Conservation (phyloP, 2,797 vertebrate species). For the Scomberomorus guttatus region DNA sequence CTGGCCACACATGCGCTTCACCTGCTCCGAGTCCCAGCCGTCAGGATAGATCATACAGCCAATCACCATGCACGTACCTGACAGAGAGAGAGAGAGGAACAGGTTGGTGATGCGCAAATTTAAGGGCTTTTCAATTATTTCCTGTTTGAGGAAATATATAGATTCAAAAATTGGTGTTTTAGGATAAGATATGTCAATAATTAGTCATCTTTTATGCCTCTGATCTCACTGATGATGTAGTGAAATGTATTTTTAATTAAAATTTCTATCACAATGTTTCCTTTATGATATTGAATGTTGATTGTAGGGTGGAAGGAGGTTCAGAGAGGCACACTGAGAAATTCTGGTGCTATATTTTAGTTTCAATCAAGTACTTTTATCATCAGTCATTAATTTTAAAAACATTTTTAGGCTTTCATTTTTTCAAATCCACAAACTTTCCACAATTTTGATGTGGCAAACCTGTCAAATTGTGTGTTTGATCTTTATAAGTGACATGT, state of each 20-base stretch:
- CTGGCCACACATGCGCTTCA: constrained; percentile 95
- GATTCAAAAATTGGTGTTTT: no score
- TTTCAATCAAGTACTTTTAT: background rate
- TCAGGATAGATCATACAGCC: constrained; percentile 98
- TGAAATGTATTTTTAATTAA: no score
- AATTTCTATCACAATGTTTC: no score
- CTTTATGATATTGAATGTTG: no score
- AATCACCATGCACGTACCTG: constrained; percentile 94
- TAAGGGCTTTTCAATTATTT: no score
- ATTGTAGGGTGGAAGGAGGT: no score
- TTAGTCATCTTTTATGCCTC: no score
- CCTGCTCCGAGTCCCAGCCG: constrained; percentile 95
- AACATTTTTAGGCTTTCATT: background rate
- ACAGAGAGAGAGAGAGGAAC: background rate
- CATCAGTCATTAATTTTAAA: background rate
- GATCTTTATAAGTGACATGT: background rate
- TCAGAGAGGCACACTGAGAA: no score
- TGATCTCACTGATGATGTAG: no score
- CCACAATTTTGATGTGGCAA: background rate
- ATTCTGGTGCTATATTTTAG: background rate
- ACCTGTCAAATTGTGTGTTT: background rate
- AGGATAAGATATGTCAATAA: no score
- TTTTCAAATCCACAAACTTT: background rate
- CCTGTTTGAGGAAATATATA: no score
- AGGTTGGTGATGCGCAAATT: no score